phyloP scores from a whole-genome alignment of 2,888 invertebrate genomes.

The Sthenelais limicola region DNA sequence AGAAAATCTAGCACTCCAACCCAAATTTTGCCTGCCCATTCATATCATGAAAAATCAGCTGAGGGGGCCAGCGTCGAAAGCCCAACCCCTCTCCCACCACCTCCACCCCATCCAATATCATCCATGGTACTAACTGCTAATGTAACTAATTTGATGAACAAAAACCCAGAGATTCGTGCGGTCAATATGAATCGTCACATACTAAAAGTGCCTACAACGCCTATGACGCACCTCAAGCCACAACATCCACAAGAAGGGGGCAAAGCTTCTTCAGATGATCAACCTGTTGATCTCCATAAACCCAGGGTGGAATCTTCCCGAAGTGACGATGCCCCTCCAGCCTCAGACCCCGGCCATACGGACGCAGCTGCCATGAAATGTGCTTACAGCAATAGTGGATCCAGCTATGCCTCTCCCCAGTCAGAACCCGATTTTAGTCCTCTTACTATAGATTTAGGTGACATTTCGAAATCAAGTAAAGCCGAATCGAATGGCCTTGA shows the following conservation, averaged over 20 bases:
- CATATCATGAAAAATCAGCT: neutral
- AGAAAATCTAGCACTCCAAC: constrained; percentile 29
- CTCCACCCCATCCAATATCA: neutral
- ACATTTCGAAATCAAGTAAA: neutral
- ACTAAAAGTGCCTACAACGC: constrained; percentile 33
- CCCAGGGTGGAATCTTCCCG: neutral
- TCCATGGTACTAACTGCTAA: no score
- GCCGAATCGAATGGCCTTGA: constrained; percentile 13
- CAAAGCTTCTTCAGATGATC: neutral
- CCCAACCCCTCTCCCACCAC: neutral
- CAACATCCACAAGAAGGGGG: constrained; percentile 7
- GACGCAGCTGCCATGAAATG: constrained; percentile 30
- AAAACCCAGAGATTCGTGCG: constrained; percentile 7
- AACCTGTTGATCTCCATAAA: constrained; percentile 30
- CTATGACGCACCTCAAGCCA: neutral
- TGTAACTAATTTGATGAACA: neutral
- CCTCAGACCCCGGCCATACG: neutral
- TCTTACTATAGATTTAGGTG: constrained; percentile 18
- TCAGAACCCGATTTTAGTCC: constrained; percentile 34
- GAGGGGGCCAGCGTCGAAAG: no score
- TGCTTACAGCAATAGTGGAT: constrained; percentile 33
- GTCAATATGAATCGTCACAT: constrained; percentile 34
- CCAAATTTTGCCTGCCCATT: constrained; percentile 13
- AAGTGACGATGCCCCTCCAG: constrained; percentile 6
- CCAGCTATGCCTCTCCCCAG: constrained; percentile 29